A percentile compares a stretch with the other conserved stretches of the same genome.
Evolutionary conservation across 1,140 invertebrate genomes (phyloP).

Genomic region (Orius insidiosus): DNA sequence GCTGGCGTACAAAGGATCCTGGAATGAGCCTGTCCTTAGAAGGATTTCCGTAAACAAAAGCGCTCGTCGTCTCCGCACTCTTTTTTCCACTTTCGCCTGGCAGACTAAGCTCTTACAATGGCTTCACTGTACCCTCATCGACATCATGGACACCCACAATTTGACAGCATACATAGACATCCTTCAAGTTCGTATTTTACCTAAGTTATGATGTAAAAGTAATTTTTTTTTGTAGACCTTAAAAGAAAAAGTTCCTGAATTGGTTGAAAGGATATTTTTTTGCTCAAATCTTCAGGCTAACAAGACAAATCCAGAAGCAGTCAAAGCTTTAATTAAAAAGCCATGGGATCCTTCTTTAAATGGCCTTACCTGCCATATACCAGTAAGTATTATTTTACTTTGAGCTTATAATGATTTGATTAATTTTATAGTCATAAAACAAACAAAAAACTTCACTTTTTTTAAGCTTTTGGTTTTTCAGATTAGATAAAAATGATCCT

Average conservation of each 20-base stretch:
- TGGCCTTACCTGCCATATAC: constrained; percentile 35
- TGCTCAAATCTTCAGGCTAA: constrained; percentile 29
- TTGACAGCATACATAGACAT: constrained; percentile 63
- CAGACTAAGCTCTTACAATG: constrained; percentile 54
- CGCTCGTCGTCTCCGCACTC: constrained; percentile 43
- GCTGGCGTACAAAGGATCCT: constrained; percentile 34
- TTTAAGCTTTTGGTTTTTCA: background rate
- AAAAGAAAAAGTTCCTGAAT: constrained; percentile 51
- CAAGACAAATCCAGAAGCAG: constrained; percentile 35
- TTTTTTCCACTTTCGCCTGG: constrained; percentile 48
- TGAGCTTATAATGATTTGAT: no score
- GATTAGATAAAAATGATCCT: background rate
- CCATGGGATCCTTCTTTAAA: constrained; percentile 56
- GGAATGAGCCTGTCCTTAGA: constrained; percentile 46
- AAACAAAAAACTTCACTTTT: no score
- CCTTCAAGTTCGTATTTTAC: constrained; percentile 35
- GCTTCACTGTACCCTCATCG: constrained; percentile 57
- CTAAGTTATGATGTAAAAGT: constrained; percentile 5
- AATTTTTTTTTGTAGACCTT: constrained; percentile 37
- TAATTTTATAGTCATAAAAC: no score
- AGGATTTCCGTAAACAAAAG: constrained; percentile 52
- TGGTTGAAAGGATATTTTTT: constrained; percentile 56
- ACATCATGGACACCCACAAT: constrained; percentile 47
- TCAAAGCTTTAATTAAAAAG: constrained; percentile 48
- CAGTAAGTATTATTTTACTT: constrained; percentile 27